Conservation (phyloP, 1,140 invertebrate genomes). For the Caenorhabditis inopinata region DNA sequence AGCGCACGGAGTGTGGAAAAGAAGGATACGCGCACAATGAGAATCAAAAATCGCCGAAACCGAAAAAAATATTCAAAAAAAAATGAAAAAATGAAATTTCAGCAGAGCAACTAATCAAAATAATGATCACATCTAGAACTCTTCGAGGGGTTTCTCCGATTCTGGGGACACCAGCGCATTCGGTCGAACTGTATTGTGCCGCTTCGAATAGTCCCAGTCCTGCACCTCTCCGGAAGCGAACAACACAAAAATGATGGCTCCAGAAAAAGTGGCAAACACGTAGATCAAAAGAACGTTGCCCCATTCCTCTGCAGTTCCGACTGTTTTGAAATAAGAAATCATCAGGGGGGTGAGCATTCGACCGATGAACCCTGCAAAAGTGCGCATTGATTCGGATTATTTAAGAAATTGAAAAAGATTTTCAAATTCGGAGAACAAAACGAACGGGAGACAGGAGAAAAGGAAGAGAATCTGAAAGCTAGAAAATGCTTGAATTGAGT, state of each 20-base stretch:
- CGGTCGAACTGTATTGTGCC: background rate
- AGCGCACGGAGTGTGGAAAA: background rate
- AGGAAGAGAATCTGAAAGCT: too few relatives aligned
- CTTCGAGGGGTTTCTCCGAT: background rate
- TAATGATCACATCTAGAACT: background rate
- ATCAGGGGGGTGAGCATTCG: background rate
- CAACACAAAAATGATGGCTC: background rate
- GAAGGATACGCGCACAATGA: background rate
- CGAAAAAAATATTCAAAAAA: background rate
- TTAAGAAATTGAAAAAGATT: too few relatives aligned
- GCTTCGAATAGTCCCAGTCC: constrained; percentile 4
- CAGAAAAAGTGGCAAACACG: background rate
- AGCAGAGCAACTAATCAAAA: too few relatives aligned
- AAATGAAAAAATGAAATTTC: background rate
- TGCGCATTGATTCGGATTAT: background rate
- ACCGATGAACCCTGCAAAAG: constrained; percentile 8
- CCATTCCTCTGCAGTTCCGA: constrained; percentile 37
- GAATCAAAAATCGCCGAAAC: background rate
- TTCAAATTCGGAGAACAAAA: too few relatives aligned
- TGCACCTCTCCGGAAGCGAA: constrained; percentile 1
- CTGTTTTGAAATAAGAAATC: constrained; percentile 17
- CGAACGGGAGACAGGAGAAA: too few relatives aligned
- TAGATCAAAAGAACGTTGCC: constrained; percentile 6
- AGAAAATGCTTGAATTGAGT: too few relatives aligned
- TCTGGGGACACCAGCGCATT: background rate